phyloP scores from a whole-genome alignment of 1,140 invertebrate species.

The Oryzaephilus surinamensis region DNA sequence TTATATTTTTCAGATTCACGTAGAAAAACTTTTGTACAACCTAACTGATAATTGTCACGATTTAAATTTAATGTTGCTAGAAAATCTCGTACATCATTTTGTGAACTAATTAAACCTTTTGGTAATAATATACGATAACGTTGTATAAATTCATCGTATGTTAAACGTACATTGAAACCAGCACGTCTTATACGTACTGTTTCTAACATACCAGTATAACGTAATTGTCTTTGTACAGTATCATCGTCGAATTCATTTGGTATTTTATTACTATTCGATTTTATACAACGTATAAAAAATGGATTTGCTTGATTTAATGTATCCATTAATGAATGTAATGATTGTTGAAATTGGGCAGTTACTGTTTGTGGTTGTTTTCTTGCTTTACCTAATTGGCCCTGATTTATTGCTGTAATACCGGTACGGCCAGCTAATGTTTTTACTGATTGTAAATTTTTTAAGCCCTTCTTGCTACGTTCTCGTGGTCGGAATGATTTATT shows the following conservation, averaged over 20 bases:
- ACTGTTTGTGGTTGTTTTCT: conserved; percentile 85
- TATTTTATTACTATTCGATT: conserved; percentile 86
- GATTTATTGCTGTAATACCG: conserved; percentile 41
- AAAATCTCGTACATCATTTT: conserved; percentile 70
- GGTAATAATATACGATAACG: conserved; percentile 83
- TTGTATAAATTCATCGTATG: conserved; percentile 91
- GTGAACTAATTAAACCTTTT: conserved; percentile 70
- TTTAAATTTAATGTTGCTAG: conserved; percentile 70
- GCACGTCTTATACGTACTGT: conserved; percentile 91
- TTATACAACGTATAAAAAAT: conserved; percentile 95
- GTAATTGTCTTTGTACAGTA: conserved; percentile 73
- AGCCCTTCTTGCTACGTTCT: conserved; percentile 65
- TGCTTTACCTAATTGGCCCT: conserved; percentile 52
- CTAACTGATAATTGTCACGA: conserved; percentile 85
- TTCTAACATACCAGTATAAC: conserved; percentile 94
- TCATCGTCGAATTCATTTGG: conserved; percentile 90
- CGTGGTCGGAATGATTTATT: conserved; percentile 78
- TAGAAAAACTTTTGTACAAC: conserved; percentile 81
- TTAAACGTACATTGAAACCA: conserved; percentile 87
- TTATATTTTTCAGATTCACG: conserved; percentile 90
- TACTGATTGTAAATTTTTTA: conserved; percentile 82
- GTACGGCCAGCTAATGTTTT: conserved; percentile 75
- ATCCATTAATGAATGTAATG: conserved; percentile 82
- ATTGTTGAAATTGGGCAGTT: conserved; percentile 88
- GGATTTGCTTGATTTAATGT: conserved; percentile 91